Evolutionary conservation across 2,113 vertebrate genomes (phyloP), one percentile per base, ranked within the genome.

Genomic region (Saguinus imperator): DNA sequence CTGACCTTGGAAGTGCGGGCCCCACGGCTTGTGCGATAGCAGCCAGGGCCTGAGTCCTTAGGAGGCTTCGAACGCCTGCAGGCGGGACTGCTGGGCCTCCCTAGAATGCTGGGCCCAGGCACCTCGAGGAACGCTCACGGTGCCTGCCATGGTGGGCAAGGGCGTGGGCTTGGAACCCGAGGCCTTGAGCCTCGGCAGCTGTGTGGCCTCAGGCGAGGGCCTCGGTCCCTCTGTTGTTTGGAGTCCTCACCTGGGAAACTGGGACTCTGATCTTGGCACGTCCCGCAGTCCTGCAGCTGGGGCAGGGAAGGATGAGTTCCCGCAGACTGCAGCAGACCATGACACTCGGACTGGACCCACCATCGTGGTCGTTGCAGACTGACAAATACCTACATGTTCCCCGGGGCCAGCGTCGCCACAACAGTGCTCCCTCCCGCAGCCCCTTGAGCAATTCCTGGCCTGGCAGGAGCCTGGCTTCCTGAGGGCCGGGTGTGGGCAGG

Each of bases 121-220:
- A 32, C 32, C 32, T 18, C 14, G 13, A 16, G 32, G 32, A 68
- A 7, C 16, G 17, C 43, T 32, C 14, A 7, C 14, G 48, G 25
- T 8, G 0, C 8, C 1, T 48, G 27, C 72, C 13, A 6, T 20
- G 37, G 70, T 57, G 70, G 48, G 50, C 21, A 10, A 40, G 48
- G 16, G 52, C 10, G 5, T 73, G 35, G 14, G 27, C 68, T 64
- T 17, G 77, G 55, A 52, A 40, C 79, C 8, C 6, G 3, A 9
- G 23, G 20, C n/a, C 70, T n/a, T 0, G 7, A n/a, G 45, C 27
- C 40, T 27, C 7, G 7, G 0, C 4, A 20, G 17, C 61, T 32
- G 8, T 25, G n/a, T 72, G 58, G 55, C 17, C 43, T 37, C 27
- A 55, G 29, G 50, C 27, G 13, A 32, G 35, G 57, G 75, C 23